These are phyloP conservation scores for Dendrolimus pini DNA, from an alignment of 2,888 invertebrate species.

Conservation along the genomic window DNA sequence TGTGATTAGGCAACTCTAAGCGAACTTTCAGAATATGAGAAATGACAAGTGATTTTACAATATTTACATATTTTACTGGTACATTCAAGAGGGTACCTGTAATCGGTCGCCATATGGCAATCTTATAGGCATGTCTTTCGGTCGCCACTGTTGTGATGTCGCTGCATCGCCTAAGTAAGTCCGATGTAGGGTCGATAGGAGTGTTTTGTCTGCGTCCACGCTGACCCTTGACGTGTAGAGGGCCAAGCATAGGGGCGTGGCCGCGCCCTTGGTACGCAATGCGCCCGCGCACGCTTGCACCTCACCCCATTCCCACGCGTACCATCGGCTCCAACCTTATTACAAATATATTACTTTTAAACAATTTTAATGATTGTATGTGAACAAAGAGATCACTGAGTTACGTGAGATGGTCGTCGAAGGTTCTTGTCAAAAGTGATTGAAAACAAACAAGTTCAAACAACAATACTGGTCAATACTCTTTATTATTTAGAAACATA, in stretches of 20 bases:
- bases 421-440: no score
- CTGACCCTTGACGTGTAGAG: not conserved
- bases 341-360: not conserved
- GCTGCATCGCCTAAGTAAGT: slow-evolving; percentile 39
- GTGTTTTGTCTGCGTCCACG: not conserved
- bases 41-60: no score
- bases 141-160: slow-evolving; percentile 18
- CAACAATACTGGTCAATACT: no score
- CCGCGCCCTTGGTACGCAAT: slow-evolving; percentile 23
- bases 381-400: no score
- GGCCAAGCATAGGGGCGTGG: slow-evolving; percentile 10
- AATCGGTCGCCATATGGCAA: slow-evolving; percentile 28
- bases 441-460: no score
- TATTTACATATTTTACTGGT: no score
- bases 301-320: slow-evolving; percentile 70
- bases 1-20: no score
- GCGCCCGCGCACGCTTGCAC: slow-evolving; percentile 29
- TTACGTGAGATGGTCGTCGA: no score
- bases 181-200: slow-evolving; percentile 7
- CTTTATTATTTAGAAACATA: no score
- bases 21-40: no score
- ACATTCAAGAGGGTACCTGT: slow-evolving; percentile 22
- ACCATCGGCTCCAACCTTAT: slow-evolving; percentile 62
- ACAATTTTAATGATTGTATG: no score
- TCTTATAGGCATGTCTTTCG: slow-evolving; percentile 18